Evolutionary conservation across 2,113 vertebrate genomes (phyloP).

Genomic region (Actenoides hombroni): DNA sequence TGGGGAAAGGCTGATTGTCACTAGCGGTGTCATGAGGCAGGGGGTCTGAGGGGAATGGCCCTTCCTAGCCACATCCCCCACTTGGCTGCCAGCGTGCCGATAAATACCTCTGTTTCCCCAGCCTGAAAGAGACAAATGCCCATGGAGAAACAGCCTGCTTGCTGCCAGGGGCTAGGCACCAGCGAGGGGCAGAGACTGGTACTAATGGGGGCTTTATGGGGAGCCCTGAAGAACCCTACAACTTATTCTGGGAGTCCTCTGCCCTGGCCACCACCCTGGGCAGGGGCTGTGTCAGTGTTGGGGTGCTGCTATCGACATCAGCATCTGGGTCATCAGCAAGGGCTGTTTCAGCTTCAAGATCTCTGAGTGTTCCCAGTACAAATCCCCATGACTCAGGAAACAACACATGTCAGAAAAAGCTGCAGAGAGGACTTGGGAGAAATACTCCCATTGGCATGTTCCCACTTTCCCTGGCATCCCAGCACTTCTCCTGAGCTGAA

Average conservation of each 20-base stretch:
- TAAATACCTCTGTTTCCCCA: neutral
- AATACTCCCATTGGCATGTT: neutral
- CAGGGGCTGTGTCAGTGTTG: neutral
- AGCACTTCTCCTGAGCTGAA: neutral
- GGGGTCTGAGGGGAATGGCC: too few species aligned
- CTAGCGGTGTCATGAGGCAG: neutral
- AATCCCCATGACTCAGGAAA: conserved; percentile 17
- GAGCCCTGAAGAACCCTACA: neutral
- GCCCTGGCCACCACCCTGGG: neutral
- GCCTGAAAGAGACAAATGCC: neutral
- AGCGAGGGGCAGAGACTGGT: neutral
- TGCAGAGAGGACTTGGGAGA: neutral
- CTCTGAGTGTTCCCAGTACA: neutral
- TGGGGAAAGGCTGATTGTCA: neutral
- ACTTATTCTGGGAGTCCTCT: neutral
- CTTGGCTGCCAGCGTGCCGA: neutral
- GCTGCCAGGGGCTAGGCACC: neutral
- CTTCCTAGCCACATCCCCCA: neutral
- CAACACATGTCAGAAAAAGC: neutral
- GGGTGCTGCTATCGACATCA: neutral
- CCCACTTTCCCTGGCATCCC: conserved; percentile 14
- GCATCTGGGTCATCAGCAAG: neutral
- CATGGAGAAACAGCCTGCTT: neutral
- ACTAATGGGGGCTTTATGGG: neutral
- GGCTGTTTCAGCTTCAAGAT: conserved; percentile 12